These are phyloP conservation scores for Tigriopus californicus DNA, from an alignment of 2,888 invertebrate genomes.

Conservation along the genomic window DNA sequence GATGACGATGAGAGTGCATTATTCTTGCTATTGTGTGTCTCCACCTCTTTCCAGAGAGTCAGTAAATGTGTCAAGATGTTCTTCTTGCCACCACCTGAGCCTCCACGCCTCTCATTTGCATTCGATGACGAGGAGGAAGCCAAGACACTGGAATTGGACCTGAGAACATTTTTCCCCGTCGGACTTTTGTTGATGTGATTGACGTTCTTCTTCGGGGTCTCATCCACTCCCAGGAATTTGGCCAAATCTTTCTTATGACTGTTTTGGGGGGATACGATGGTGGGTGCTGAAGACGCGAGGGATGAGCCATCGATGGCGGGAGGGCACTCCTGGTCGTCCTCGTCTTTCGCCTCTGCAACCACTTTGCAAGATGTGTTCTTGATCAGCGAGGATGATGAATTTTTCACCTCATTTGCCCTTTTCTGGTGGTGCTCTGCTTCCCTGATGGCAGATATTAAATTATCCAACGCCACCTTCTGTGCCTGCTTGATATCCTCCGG, in stretches of 20 bases:
- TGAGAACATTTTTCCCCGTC: not conserved
- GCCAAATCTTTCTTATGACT: constrained; percentile 4
- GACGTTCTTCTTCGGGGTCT: not conserved
- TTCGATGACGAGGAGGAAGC: not conserved
- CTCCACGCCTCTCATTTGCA: not conserved
- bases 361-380: not conserved
- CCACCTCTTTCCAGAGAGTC: not conserved
- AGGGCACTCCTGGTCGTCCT: not conserved
- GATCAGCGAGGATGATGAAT: not conserved
- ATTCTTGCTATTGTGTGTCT: too few species aligned
- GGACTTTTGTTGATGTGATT: not conserved
- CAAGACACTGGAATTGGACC: not conserved
- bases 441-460: not conserved
- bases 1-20: not conserved
- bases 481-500: not conserved
- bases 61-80: not conserved
- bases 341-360: too few species aligned
- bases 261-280: too few species aligned
- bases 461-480: constrained; percentile 2
- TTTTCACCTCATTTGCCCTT: not conserved
- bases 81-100: not conserved
- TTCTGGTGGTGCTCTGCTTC: not conserved
- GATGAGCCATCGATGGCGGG: not conserved
- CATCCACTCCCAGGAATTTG: constrained; percentile 7
- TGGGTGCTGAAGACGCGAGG: not conserved